phyloP scores from a whole-genome alignment of 2,113 vertebrate species.

The Plestiodon gilberti region DNA sequence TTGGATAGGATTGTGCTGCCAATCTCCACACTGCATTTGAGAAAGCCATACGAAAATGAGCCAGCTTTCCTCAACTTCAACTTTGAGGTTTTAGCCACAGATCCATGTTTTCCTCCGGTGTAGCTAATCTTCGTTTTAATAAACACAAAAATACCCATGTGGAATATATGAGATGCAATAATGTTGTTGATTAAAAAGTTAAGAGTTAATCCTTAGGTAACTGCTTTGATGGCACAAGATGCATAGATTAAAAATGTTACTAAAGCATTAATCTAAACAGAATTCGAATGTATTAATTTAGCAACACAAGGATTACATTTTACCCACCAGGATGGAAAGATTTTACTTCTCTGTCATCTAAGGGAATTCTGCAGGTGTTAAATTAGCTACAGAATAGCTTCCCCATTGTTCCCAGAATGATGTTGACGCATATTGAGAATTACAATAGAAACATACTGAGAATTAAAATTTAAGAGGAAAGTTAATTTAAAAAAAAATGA shows the following conservation, averaged over 20 bases:
- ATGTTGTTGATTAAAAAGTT: conserved; percentile 2
- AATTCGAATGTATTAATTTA: conserved; percentile 42
- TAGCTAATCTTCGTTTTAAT: conserved; percentile 10
- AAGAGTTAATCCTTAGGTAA: conserved; percentile 33
- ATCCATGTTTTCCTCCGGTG: not conserved
- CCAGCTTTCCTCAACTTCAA: not conserved
- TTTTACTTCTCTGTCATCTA: conserved; percentile 49
- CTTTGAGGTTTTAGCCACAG: not conserved
- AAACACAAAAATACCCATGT: not conserved
- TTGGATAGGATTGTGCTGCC: too few species aligned
- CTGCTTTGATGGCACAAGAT: conserved; percentile 32
- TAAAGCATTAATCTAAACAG: conserved; percentile 35
- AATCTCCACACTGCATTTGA: not conserved
- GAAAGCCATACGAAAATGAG: not conserved
- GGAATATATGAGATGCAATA: not conserved
- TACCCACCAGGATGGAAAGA: not conserved
- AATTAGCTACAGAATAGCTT: conserved; percentile 52
- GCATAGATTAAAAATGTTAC: conserved; percentile 21
- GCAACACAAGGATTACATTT: conserved; percentile 28
- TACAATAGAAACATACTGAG: conserved; percentile 60
- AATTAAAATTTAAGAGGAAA: conserved; percentile 61
- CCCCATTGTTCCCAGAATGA: conserved; percentile 59
- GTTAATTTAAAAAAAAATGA: conserved; percentile 64
- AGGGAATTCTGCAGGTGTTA: conserved; percentile 66
- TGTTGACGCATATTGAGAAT: conserved; percentile 61